Base-by-base conservation (phyloP, 2,888 invertebrate genomes). In the Ferdinandea cuprea region DNA sequence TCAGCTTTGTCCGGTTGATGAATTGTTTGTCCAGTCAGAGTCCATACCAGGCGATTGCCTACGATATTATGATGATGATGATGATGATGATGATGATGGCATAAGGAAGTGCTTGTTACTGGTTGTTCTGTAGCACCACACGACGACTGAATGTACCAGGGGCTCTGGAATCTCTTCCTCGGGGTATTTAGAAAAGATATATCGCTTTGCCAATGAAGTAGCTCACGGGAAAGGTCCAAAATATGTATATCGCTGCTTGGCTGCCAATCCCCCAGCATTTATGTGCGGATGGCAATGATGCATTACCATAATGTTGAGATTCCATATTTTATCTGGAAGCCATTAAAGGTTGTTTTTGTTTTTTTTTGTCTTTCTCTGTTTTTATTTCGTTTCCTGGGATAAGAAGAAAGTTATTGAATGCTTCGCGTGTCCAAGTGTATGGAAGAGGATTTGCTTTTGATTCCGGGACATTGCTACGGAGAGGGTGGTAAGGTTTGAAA, bases 1-100 rank as follows among this genome's bases (percentile, higher is more conserved):
- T 66, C 72, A 68, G 72, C 83, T 83, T 83, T 83, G 81, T 83
- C 77, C 77, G 61, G 52, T 83, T 83, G 83, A 83, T 83, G 83
- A 73, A 83, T 83, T 73, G 83, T 72, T 83, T 83, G 72, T 63
- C 72, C 61, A 78, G 61, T 77, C 71, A 50, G 35, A 78, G 61
- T 83, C 83, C 72, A 78, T 63, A 78, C 42, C 50, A 42, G 77
- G 61, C 66, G 77, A 72, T 68, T 65, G 58, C 58, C 63, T 40
- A 52, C 59, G 42, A 66, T 56, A 65, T 17, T 28, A 76, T n/a
- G 56, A n/a, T n/a, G 50, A 69, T n/a, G 69, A 69, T 40, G 54
- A 56, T 56, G 68, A 68, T 25, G 71, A 46, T 17, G 63, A 54
- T 30, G 73, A 56, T 32, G 46, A 59, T 54, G 72, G 81, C 65